Conservation (phyloP, 2,797 vertebrate genomes). For the Pipistrellus nathusii region DNA sequence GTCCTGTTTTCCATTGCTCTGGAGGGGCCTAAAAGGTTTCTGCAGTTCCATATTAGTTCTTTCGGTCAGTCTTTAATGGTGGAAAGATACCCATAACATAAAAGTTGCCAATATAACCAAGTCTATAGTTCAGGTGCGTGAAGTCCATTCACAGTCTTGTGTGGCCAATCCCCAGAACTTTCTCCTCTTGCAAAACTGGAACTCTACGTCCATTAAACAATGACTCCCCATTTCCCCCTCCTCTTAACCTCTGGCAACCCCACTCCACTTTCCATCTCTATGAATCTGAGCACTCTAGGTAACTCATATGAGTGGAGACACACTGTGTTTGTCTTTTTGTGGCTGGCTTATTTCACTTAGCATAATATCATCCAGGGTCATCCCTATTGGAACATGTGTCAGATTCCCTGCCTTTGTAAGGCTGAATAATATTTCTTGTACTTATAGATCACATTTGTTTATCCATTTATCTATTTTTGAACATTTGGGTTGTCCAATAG, state of each 20-base stretch:
- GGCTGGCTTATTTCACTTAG: not conserved
- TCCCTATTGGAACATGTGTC: not conserved
- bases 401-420: not conserved
- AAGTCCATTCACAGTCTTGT: not conserved
- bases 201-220: not conserved
- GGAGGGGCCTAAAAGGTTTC: not conserved
- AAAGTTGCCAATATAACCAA: not conserved
- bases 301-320: not conserved
- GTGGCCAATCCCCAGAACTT: not conserved
- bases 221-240: not conserved
- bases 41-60: not conserved
- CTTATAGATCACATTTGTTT: not conserved
- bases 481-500: not conserved
- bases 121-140: not conserved
- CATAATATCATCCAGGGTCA: not conserved
- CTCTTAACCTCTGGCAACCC: not conserved
- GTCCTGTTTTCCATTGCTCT: not conserved
- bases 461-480: not conserved
- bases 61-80: not conserved
- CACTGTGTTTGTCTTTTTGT: not conserved
- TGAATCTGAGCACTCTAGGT: not conserved
- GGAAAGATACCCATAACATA: not conserved
- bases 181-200: slow-evolving; percentile 30
- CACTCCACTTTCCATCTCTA: not conserved
- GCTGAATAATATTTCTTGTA: not conserved